phyloP scores from a whole-genome alignment of 1,140 invertebrate species.

The Atta cephalotes region DNA sequence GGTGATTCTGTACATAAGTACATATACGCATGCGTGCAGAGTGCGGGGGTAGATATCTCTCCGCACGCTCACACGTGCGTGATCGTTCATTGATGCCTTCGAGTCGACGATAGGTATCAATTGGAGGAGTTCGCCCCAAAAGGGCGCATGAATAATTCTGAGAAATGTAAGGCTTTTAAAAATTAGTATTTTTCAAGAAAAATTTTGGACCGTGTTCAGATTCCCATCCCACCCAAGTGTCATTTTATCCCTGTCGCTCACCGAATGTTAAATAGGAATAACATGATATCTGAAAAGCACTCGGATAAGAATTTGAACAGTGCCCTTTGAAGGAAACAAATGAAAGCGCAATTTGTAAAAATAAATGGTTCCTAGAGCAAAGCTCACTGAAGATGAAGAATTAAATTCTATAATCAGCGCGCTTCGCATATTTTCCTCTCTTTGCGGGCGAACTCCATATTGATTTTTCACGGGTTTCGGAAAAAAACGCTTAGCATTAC shows the following conservation, averaged over 20 bases:
- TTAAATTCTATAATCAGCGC: not conserved
- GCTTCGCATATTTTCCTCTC: not conserved
- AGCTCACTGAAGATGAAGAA: not conserved
- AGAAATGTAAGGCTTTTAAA: not conserved
- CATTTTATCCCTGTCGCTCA: no score
- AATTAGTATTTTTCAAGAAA: not conserved
- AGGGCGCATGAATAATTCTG: not conserved
- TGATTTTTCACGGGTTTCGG: constrained; percentile 27
- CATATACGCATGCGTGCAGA: not conserved
- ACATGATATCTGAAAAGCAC: no score
- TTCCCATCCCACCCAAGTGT: no score
- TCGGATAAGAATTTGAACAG: no score
- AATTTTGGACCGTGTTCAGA: no score
- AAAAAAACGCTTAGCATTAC: constrained; percentile 29
- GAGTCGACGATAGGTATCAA: constrained; percentile 48
- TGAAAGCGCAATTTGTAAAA: not conserved
- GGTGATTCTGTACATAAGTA: constrained; percentile 64
- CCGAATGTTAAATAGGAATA: no score
- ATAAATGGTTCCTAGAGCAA: constrained; percentile 5
- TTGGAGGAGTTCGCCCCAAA: constrained; percentile 34
- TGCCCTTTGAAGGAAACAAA: not conserved
- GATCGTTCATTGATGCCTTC: constrained; percentile 55
- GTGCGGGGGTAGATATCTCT: constrained; percentile 40
- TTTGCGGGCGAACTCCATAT: not conserved
- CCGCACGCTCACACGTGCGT: constrained; percentile 41